These are phyloP conservation scores for Laticauda laticaudata DNA, from an alignment of 2,113 vertebrate species.

Conservation along the genomic window DNA sequence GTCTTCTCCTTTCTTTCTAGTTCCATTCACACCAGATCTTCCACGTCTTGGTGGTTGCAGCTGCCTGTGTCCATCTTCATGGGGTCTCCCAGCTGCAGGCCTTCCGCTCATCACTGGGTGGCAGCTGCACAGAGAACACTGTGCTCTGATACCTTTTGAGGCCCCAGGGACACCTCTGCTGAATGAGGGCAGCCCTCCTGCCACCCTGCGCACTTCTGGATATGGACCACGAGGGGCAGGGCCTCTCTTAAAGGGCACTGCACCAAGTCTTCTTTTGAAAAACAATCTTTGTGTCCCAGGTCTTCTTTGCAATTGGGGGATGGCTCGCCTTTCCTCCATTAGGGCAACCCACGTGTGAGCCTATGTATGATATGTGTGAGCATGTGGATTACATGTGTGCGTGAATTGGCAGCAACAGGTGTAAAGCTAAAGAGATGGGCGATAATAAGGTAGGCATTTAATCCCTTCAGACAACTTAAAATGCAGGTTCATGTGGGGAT, in stretches of 20 bases:
- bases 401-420: background rate
- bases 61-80: constrained; percentile 39
- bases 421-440: background rate
- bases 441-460: no score
- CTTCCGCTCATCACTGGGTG: constrained; percentile 31
- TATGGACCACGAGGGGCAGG: background rate
- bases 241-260: background rate
- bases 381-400: background rate
- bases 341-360: background rate
- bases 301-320: background rate
- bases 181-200: background rate
- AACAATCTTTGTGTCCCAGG: background rate
- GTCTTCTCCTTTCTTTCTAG: background rate
- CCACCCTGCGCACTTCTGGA: background rate
- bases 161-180: background rate
- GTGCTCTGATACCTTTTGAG: constrained; percentile 10
- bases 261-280: background rate
- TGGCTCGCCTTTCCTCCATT: background rate
- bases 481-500: background rate
- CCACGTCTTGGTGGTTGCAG: constrained; percentile 48
- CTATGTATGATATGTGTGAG: background rate
- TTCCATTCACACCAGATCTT: constrained; percentile 55
- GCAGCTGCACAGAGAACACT: constrained; percentile 33
- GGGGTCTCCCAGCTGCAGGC: constrained; percentile 40
- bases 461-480: background rate